phyloP scores from a whole-genome alignment of 2,113 vertebrate species.

The Python bivittatus region DNA sequence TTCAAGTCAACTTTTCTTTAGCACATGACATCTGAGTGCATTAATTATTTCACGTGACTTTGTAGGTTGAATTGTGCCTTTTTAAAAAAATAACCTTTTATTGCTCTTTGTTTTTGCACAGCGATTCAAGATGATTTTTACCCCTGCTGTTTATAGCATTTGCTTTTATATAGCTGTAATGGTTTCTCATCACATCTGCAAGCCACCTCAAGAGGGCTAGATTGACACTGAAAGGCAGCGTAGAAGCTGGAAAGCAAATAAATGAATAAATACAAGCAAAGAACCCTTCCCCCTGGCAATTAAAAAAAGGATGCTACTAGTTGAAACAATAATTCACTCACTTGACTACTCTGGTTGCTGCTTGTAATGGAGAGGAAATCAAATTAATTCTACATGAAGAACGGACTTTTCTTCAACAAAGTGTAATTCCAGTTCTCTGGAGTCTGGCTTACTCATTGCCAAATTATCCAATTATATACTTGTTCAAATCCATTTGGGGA shows the following conservation, averaged over 20 bases:
- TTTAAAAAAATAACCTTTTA: not conserved
- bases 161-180: not conserved
- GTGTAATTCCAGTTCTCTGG: slow-evolving; percentile 55
- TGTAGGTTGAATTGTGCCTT: not conserved
- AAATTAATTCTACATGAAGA: slow-evolving; percentile 65
- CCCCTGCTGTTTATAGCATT: not conserved
- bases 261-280: not conserved
- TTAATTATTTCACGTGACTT: not conserved
- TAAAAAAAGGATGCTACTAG: slow-evolving; percentile 41
- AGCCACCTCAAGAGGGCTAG: not conserved
- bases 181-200: not conserved
- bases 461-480: slow-evolving; percentile 60
- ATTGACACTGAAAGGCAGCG: not conserved
- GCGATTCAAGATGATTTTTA: not conserved
- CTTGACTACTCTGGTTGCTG: slow-evolving; percentile 47
- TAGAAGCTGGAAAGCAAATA: too few species aligned
- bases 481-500: slow-evolving; percentile 60
- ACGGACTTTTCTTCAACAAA: slow-evolving; percentile 41
- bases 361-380: slow-evolving; percentile 63
- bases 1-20: not conserved
- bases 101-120: not conserved
- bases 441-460: slow-evolving; percentile 52
- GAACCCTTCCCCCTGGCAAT: not conserved
- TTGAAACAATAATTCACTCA: slow-evolving; percentile 56
- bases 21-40: too few species aligned